Evolutionary conservation across 2,113 vertebrate species (phyloP).

Genomic region (Cisticola juncidis): DNA sequence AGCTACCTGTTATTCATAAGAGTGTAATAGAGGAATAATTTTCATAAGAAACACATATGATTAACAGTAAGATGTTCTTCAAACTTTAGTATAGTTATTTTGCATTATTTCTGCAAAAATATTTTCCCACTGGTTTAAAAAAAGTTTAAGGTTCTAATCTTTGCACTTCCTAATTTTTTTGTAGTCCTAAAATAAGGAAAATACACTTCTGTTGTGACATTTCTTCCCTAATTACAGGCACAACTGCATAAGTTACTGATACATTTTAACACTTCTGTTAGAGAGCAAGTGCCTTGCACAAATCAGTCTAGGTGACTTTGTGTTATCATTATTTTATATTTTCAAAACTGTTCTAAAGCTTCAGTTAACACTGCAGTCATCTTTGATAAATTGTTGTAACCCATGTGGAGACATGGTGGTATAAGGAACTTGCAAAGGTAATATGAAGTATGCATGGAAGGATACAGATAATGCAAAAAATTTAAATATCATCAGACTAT

Average conservation of each 20-base stretch:
- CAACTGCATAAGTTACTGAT: background rate
- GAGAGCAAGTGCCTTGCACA: background rate
- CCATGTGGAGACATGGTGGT: no score
- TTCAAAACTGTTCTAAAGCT: background rate
- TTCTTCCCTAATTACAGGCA: background rate
- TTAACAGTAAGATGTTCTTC: background rate
- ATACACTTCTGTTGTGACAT: background rate
- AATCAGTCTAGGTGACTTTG: background rate
- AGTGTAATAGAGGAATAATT: background rate
- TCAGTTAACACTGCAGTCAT: background rate
- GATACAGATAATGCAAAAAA: background rate
- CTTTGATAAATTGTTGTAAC: background rate
- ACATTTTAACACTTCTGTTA: background rate
- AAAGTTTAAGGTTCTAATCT: background rate
- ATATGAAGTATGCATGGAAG: background rate
- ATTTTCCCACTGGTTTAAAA: background rate
- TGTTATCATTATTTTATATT: background rate
- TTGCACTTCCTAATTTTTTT: background rate
- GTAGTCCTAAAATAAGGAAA: background rate
- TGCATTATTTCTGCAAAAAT: background rate
- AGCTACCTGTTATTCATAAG: background rate
- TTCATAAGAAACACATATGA: background rate
- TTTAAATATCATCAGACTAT: background rate
- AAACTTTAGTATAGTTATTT: background rate
- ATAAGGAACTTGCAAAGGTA: background rate